A percentile compares a stretch with the other conserved stretches of the same genome.
Evolutionary conservation across 53 echinoderm and acorn worm genomes (phyloP).

Genomic region (Glandiceps talaboti): DNA sequence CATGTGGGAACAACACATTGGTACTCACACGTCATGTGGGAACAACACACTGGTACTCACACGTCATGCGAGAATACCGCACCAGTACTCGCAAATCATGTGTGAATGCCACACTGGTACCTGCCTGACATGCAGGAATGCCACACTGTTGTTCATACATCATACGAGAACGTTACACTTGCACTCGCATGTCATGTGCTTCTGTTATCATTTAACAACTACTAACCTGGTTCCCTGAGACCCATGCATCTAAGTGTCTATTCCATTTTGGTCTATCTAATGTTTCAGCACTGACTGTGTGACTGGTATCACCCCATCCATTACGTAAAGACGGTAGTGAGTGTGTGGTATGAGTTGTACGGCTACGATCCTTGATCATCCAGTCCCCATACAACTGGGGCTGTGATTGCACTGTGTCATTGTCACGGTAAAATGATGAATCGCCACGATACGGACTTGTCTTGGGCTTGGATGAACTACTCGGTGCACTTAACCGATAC

Average conservation of each 20-base stretch:
- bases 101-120: too few species aligned
- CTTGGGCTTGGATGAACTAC: neutral
- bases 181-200: too few species aligned
- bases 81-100: too few species aligned
- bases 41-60: too few species aligned
- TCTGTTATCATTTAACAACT: neutral
- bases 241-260: slow-evolving; percentile 71
- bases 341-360: slow-evolving; percentile 19
- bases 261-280: slow-evolving; percentile 67
- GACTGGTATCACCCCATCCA: slow-evolving; percentile 65
- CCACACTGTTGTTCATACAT: too few species aligned
- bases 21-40: too few species aligned
- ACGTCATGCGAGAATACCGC: too few species aligned
- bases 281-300: slow-evolving; percentile 66
- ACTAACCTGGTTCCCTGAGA: slow-evolving; percentile 62
- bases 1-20: too few species aligned
- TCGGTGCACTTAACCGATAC: neutral
- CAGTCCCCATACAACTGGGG: neutral
- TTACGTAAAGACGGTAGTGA: slow-evolving; percentile 21
- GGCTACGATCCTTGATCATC: neutral
- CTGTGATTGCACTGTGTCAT: neutral
- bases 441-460: neutral
- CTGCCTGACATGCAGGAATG: too few species aligned
- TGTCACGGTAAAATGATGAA: neutral
- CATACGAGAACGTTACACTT: too few species aligned